Evolutionary conservation across 2,888 invertebrate species (phyloP), one percentile per base, ranked within the genome.

Genomic region (Andrena praecox): DNA sequence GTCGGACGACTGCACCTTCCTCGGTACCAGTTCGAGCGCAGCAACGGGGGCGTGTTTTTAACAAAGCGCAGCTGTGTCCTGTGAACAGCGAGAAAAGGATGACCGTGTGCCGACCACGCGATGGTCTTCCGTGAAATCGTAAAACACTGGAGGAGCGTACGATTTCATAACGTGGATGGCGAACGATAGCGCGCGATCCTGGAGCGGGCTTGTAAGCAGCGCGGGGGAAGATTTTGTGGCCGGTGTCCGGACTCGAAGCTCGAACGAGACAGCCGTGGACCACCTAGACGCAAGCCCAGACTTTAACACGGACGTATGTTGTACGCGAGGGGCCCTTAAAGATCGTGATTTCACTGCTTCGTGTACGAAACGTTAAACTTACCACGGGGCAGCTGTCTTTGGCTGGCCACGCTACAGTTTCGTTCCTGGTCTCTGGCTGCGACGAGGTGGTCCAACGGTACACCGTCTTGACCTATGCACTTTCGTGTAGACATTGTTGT

Each of bases 311-410:
- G 80, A 80, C 77, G 72, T 79, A 77, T 76, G 76, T 68, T 81
- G 75, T 74, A 64, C 64, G 62, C 80, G 80, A 80, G 71, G 73
- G 59, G 52, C 73, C 67, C 64, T 67, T 84, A 87, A 87, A 80
- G 82, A 87, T 85, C 85, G 87, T 80, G 87, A 85, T 87, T 87
- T 79, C 85, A 77, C 71, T 79, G 56, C 63, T 70, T 74, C 85
- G 80, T 80, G 77, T 85, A 73, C 79, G 81, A 82, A 87, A 81
- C 83, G 85, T 85, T 83, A 81, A 85, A 75, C 85, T 85, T 78
- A 59, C 69, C 83, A 71, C 71, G 77, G 78, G 42, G 75, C 68
- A 60, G 71, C 73, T 86, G 70, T 75, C 68, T 66, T 54, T 52
- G 66, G 67, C 63, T 73, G 69, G 72, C 50, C 77, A 72, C 62